Evolutionary conservation across 2,113 vertebrate species (phyloP), one percentile per base, ranked within the genome.

Genomic region (Sinocyclocheilus grahami): DNA sequence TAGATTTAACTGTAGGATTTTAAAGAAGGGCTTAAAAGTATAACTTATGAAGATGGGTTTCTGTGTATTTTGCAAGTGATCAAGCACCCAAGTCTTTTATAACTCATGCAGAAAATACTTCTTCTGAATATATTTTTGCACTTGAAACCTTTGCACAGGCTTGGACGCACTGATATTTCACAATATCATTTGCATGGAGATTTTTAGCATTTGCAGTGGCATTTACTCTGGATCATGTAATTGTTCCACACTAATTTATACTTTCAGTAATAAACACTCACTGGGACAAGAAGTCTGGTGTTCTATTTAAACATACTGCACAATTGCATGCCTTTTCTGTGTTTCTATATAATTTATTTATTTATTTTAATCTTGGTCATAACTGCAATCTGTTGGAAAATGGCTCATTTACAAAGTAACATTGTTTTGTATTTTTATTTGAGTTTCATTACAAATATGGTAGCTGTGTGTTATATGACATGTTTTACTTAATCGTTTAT

Each of bases 71-170:
- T 83, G 46, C 18, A 67, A 33, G 20, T 51, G 16, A 65, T 42
- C 63, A 82, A 67, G 80, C 63, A 37, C 42, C 12, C 2, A 33
- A 78, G 27, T 48, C 22, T 16, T 27, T 27, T 58, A 10, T 37
- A 55, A 24, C 16, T 72, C 27, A 46, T 42, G 33, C 30, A 39
- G 16, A 79, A 79, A 80, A 80, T 20, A 58, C 55, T 63, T 22
- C 51, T 24, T 16, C 53, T 58, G 16, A 1, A 20, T 76, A 72
- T 62, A 63, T 46, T 58, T 87, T 87, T 89, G 90, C 90, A 91
- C 89, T 74, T 79, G 53, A 85, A 85, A 55, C 9, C 3, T 55
- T 69, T 76, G 75, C 84, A 78, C 76, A 51, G n/a, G 79, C 74
- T 48, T 65, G n/a, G 60, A 10, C 13, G 4, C 8, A 27, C 22